Percentiles rank a stretch among this genome's conserved stretches.
Evolutionary conservation across 1,140 invertebrate species (phyloP).

Genomic region (Drosophila lacertosa): DNA sequence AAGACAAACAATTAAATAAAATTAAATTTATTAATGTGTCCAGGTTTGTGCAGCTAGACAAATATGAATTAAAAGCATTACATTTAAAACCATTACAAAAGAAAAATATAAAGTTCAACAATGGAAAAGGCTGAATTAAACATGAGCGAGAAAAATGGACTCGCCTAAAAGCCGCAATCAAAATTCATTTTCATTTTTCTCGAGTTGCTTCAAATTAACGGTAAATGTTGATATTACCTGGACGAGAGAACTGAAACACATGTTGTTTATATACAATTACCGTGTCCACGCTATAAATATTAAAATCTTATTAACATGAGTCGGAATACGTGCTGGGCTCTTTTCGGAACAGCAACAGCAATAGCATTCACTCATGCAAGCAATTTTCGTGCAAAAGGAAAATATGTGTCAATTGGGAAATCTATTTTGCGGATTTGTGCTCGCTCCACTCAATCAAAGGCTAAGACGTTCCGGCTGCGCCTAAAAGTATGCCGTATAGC

Average conservation of each 20-base stretch:
- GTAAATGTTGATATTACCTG: background rate
- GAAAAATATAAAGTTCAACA: background rate
- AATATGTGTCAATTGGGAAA: constrained; percentile 82
- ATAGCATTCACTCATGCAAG: constrained; percentile 22
- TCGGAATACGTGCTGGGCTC: constrained; percentile 37
- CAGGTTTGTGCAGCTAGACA: constrained; percentile 26
- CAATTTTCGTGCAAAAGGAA: constrained; percentile 23
- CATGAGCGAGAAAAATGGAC: background rate
- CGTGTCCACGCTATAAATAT: constrained; percentile 60
- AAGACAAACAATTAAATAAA: constrained; percentile 53
- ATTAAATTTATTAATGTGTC: constrained; percentile 63
- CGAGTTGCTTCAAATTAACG: background rate
- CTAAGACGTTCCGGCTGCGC: constrained; percentile 45
- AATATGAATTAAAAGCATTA: constrained; percentile 33
- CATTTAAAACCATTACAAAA: constrained; percentile 12
- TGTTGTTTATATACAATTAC: constrained; percentile 3
- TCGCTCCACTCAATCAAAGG: constrained; percentile 75
- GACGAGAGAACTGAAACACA: constrained; percentile 1
- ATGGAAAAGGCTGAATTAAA: constrained; percentile 4
- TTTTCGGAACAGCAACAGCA: too few relatives aligned
- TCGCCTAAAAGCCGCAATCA: constrained; percentile 18
- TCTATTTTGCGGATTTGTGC: constrained; percentile 80
- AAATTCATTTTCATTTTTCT: constrained; percentile 14
- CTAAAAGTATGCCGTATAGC: constrained; percentile 55
- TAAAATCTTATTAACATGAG: constrained; percentile 66